phyloP scores from a whole-genome alignment of 1,140 invertebrate species.

The Diuraphis noxia region DNA sequence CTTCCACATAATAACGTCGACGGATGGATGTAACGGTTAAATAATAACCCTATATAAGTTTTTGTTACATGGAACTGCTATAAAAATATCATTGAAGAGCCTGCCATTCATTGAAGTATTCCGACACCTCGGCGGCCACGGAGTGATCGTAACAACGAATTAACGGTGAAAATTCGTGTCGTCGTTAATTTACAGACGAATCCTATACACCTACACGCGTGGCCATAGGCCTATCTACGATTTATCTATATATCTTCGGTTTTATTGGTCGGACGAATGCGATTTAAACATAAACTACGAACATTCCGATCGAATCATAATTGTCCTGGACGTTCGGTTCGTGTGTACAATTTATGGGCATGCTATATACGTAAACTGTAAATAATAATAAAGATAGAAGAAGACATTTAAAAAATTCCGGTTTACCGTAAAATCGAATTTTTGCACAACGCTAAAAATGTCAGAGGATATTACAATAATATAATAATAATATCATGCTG shows the following conservation, averaged over 20 bases:
- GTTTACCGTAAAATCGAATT: background rate
- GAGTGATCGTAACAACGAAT: constrained; percentile 2
- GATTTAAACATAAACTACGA: background rate
- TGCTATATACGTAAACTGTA: background rate
- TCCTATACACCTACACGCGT: background rate
- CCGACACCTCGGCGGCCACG: background rate
- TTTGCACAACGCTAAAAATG: background rate
- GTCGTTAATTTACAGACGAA: background rate
- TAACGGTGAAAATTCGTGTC: constrained; percentile 14
- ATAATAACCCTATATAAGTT: constrained; percentile 4
- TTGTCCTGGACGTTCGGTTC: background rate
- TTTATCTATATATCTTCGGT: background rate
- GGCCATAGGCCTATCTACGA: background rate
- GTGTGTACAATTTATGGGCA: background rate
- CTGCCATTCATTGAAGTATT: background rate
- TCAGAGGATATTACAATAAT: background rate
- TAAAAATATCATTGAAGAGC: background rate
- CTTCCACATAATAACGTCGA: constrained; percentile 8
- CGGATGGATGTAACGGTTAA: background rate
- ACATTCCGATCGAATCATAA: background rate
- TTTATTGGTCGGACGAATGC: background rate
- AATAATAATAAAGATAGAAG: background rate
- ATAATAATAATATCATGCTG: background rate
- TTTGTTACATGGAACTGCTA: background rate
- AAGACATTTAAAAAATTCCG: constrained; percentile 27